phyloP scores from a whole-genome alignment of 2,888 invertebrate genomes.

The Dasysyrphus albostriatus region DNA sequence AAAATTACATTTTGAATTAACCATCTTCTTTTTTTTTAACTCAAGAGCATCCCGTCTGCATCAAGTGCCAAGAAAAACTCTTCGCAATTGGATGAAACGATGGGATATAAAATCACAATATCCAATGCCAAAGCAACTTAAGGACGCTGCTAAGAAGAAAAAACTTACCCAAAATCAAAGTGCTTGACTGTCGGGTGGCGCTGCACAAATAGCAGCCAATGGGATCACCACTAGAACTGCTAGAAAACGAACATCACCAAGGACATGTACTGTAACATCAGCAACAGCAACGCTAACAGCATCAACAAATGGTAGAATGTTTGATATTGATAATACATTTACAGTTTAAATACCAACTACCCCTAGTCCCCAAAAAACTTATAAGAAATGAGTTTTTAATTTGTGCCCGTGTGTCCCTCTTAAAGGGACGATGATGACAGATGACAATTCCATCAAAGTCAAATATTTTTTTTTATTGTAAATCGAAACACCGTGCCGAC shows the following conservation, averaged over 20 bases:
- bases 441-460: no score
- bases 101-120: slow-evolving; percentile 86
- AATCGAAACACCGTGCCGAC: no score
- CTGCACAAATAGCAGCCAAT: neutral
- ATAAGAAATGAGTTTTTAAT: neutral
- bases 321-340: slow-evolving; percentile 3
- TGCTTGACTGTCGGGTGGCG: slow-evolving; percentile 29
- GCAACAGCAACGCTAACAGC: slow-evolving; percentile 48
- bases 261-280: slow-evolving; percentile 60
- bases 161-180: slow-evolving; percentile 49
- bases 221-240: neutral
- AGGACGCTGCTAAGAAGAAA: slow-evolving; percentile 85
- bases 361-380: neutral
- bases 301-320: slow-evolving; percentile 12
- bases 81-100: slow-evolving; percentile 87
- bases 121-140: slow-evolving; percentile 86
- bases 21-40: neutral
- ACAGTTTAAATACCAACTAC: neutral
- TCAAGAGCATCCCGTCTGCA: slow-evolving; percentile 86
- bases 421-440: no score
- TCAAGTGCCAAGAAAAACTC: slow-evolving; percentile 86
- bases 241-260: slow-evolving; percentile 37
- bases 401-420: neutral
- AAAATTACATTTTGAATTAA: neutral
- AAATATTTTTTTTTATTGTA: no score